These are phyloP conservation scores for Adoxophyes honmai DNA, from an alignment of 1,140 invertebrate species.

Conservation along the genomic window DNA sequence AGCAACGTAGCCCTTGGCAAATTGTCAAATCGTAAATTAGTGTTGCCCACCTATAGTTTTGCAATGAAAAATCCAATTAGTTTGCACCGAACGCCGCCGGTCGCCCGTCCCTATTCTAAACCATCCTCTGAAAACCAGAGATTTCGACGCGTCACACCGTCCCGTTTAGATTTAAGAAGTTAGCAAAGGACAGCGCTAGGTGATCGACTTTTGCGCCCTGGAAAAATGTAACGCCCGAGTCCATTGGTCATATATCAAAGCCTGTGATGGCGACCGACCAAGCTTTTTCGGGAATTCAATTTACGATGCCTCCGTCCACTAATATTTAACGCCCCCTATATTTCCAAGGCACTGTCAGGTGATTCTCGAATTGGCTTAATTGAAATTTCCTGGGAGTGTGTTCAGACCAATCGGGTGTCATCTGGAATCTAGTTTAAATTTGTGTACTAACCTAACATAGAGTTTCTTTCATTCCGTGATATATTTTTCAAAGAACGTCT, in stretches of 20 bases:
- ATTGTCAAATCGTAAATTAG: slow-evolving; percentile 16
- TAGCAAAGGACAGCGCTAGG: background rate
- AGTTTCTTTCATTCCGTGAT: too few relatives aligned
- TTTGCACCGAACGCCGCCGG: background rate
- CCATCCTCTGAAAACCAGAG: background rate
- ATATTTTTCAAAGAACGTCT: too few relatives aligned
- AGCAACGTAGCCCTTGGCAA: slow-evolving; percentile 3
- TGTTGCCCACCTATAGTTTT: slow-evolving; percentile 12
- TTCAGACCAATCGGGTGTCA: too few relatives aligned
- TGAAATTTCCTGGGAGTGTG: background rate
- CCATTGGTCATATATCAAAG: slow-evolving; percentile 6
- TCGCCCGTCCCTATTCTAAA: background rate
- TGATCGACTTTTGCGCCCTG: background rate
- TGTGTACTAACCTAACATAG: too few relatives aligned
- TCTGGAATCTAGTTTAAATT: too few relatives aligned
- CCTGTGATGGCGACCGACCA: slow-evolving; percentile 6
- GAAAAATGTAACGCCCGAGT: background rate
- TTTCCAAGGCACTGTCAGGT: slow-evolving; percentile 12
- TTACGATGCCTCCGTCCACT: slow-evolving; percentile 12
- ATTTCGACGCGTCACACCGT: background rate
- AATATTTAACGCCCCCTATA: slow-evolving; percentile 14
- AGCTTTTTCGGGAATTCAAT: slow-evolving; percentile 14
- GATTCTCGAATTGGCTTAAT: slow-evolving; percentile 4
- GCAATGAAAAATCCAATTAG: slow-evolving; percentile 16
- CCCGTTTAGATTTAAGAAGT: background rate